A percentile compares a stretch with the other conserved stretches of the same genome.
phyloP scores from a whole-genome alignment of 2,113 vertebrate species.

The Panthera leo region DNA sequence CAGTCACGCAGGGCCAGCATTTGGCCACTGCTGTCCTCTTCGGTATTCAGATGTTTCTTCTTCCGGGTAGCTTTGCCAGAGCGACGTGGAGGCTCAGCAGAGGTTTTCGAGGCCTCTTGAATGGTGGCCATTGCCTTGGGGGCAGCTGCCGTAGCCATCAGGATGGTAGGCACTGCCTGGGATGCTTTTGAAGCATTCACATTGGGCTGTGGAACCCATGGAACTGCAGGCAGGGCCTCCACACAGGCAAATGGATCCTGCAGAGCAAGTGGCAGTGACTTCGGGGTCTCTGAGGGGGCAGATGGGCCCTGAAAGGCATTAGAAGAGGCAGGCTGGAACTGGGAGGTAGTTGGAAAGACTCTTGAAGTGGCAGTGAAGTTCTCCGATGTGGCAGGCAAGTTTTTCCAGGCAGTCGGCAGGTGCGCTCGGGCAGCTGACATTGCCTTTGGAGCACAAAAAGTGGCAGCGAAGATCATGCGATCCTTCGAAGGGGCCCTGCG shows the following conservation, averaged over 20 bases:
- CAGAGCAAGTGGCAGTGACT: conserved; percentile 56
- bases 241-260: conserved; percentile 56
- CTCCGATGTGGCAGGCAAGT: conserved; percentile 13
- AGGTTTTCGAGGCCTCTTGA: conserved; percentile 11
- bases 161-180: neutral
- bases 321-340: conserved; percentile 55
- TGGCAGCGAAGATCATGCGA: conserved; percentile 68
- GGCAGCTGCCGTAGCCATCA: conserved; percentile 27
- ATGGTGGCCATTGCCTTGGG: conserved; percentile 13
- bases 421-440: conserved; percentile 12
- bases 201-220: conserved; percentile 33
- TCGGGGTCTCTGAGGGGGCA: conserved; percentile 42
- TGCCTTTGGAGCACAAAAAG: conserved; percentile 51
- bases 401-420: conserved; percentile 52
- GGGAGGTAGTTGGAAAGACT: conserved; percentile 68
- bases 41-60: conserved; percentile 73
- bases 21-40: neutral
- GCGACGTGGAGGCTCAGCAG: neutral
- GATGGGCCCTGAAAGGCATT: conserved; percentile 44
- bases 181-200: neutral
- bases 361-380: conserved; percentile 39
- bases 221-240: conserved; percentile 51
- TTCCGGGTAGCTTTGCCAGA: conserved; percentile 65
- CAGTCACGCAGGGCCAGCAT: neutral
- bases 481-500: conserved; percentile 61